Percentiles rank a stretch among this genome's conserved stretches.
These are phyloP conservation scores for Bovichtus diacanthus DNA, from an alignment of 2,797 vertebrate species.

Conservation along the genomic window DNA sequence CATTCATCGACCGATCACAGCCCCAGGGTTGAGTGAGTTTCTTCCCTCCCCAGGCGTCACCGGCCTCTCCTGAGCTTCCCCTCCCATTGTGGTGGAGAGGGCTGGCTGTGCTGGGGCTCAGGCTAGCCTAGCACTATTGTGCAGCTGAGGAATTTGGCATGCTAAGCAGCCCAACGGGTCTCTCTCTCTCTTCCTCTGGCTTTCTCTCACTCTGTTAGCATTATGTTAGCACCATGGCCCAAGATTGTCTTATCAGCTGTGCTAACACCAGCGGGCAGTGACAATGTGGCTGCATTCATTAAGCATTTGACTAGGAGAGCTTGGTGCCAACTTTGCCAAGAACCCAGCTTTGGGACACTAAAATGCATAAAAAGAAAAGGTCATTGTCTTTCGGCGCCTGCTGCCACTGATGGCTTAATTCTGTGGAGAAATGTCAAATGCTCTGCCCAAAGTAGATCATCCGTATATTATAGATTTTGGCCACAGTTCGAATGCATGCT, in stretches of 20 bases:
- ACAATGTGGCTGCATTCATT: slow-evolving; percentile 56
- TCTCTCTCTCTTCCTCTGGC: slow-evolving; percentile 32
- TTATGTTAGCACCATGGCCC: slow-evolving; percentile 60
- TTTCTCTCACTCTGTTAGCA: slow-evolving; percentile 59
- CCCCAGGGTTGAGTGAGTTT: slow-evolving; percentile 76
- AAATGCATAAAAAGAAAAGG: slow-evolving; percentile 28
- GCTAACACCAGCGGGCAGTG: slow-evolving; percentile 54
- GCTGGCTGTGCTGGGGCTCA: slow-evolving; percentile 73
- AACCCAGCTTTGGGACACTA: slow-evolving; percentile 24
- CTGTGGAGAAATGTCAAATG: slow-evolving; percentile 17
- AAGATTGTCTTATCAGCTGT: slow-evolving; percentile 79
- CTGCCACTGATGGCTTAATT: slow-evolving; percentile 22
- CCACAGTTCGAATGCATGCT: slow-evolving; percentile 1
- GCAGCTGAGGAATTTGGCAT: slow-evolving; percentile 83
- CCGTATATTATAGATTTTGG: slow-evolving; percentile 6
- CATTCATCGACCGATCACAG: slow-evolving; percentile 72
- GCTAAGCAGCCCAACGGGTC: slow-evolving; percentile 68
- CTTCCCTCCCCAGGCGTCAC: slow-evolving; percentile 74
- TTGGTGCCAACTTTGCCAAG: slow-evolving; percentile 37
- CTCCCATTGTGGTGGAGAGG: slow-evolving; percentile 78
- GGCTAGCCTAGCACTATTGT: slow-evolving; percentile 79
- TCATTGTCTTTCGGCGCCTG: slow-evolving; percentile 13
- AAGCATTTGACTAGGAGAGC: slow-evolving; percentile 31
- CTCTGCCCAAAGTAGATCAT: background rate
- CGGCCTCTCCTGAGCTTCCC: slow-evolving; percentile 76